Evolutionary conservation across 2,797 vertebrate genomes (phyloP).

Genomic region (Decapterus maruadsi): DNA sequence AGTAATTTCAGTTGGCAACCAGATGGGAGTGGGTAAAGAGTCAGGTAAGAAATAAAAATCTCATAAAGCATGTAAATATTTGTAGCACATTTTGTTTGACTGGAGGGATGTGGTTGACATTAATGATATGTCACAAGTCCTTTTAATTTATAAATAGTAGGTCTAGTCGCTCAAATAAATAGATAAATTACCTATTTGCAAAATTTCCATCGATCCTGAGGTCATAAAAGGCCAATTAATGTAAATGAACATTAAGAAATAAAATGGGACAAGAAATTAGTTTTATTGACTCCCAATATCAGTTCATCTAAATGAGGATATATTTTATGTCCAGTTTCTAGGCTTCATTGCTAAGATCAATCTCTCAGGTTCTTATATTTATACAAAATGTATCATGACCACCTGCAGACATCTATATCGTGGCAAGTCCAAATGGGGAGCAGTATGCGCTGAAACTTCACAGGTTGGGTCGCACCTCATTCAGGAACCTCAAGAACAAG

Average conservation of each 20-base stretch:
- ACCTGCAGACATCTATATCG: constrained; percentile 94
- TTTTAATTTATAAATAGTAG: neutral
- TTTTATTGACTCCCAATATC: neutral
- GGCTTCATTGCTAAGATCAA: neutral
- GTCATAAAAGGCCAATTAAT: neutral
- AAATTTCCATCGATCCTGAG: neutral
- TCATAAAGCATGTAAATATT: neutral
- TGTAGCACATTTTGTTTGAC: neutral
- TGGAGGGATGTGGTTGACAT: neutral
- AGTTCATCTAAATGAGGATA: neutral
- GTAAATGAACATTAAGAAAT: neutral
- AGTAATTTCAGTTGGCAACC: constrained; percentile 93
- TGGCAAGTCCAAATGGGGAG: constrained; percentile 90
- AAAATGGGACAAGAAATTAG: neutral
- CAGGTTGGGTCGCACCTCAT: constrained; percentile 95
- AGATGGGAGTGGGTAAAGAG: constrained; percentile 99
- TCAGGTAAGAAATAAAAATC: constrained; percentile 86
- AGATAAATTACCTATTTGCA: neutral
- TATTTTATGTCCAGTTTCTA: neutral
- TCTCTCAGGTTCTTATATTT: neutral
- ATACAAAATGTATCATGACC: neutral
- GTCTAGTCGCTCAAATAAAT: neutral
- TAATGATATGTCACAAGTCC: neutral
- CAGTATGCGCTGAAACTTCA: constrained; percentile 96
- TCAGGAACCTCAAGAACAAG: constrained; percentile 96